Conservation (phyloP, 2,888 invertebrate genomes). For the Hydropsyche betteni region DNA sequence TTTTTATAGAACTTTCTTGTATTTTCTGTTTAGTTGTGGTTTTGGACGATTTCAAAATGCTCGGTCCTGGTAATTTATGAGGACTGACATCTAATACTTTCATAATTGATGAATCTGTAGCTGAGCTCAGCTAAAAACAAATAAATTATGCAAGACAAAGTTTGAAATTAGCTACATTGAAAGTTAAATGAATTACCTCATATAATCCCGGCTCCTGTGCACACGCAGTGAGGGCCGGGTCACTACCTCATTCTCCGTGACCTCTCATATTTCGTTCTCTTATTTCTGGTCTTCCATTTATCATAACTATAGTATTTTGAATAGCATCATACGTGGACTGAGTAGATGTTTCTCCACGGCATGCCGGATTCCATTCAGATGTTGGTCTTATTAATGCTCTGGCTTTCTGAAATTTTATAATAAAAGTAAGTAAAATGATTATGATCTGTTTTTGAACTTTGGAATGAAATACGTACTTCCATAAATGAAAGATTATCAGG, state of each 20-base stretch:
- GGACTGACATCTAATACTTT: slow-evolving; percentile 62
- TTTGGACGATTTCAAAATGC: slow-evolving; percentile 63
- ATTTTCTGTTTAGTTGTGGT: slow-evolving; percentile 59
- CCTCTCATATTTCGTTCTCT: slow-evolving; percentile 68
- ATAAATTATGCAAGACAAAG: neutral
- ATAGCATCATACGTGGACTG: slow-evolving; percentile 58
- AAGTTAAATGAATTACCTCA: slow-evolving; percentile 39
- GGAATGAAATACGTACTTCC: slow-evolving; percentile 57
- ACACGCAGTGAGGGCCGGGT: slow-evolving; percentile 60
- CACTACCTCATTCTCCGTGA: slow-evolving; percentile 57
- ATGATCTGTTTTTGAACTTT: neutral
- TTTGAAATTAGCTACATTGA: neutral
- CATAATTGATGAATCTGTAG: slow-evolving; percentile 60
- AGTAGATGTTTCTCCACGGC: slow-evolving; percentile 58
- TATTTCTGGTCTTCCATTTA: slow-evolving; percentile 65
- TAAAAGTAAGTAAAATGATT: slow-evolving; percentile 13
- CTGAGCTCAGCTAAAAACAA: slow-evolving; percentile 59
- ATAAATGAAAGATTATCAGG: slow-evolving; percentile 67
- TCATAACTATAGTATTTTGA: slow-evolving; percentile 60
- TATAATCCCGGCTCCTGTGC: slow-evolving; percentile 58
- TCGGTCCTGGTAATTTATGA: slow-evolving; percentile 60
- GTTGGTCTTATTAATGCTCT: slow-evolving; percentile 73
- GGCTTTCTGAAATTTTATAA: slow-evolving; percentile 63
- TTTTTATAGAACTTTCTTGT: slow-evolving; percentile 53
- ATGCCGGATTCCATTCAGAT: slow-evolving; percentile 75